Evolutionary conservation across 1,140 invertebrate species (phyloP), one percentile per base, ranked within the genome.

Genomic region (Oppia nitens): DNA sequence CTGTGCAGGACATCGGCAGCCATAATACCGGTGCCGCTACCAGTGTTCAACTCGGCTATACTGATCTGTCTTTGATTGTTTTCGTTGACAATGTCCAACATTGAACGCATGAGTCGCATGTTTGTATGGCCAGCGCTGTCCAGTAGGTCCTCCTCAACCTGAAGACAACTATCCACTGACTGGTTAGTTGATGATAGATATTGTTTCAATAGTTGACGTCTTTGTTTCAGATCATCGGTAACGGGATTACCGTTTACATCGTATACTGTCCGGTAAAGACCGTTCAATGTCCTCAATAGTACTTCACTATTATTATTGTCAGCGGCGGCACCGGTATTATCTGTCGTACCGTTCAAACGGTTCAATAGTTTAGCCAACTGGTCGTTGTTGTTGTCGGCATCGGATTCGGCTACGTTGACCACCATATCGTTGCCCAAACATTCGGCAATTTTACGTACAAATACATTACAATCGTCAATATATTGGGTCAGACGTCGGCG

Each of bases 11-110:
- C 53, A 4, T 23, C 21, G 20, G 24, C 23, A n/a, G 11, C 14
- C 9, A 55, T 26, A 21, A 32, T 23, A 3, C 40, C 14, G 6
- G 32, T 47, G 17, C 6, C 32, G 17, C 17, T 40, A 14, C 28
- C 23, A 1, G 40, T 23, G 47, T 45, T 54, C 3, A 59, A 25
- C 27, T 64, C 63, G 14, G 60, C 1, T 1, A 63, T 52, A 51
- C 21, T 64, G 11, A 63, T 17, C 17, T 57, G 63, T 9, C 55
- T 55, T 24, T 47, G 49, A 17, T 23, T 57, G 47, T 64, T 64
- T 27, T 64, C 63, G 2, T 32, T 21, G 21, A 64, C 49, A 20
- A 64, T 55, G n/a, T 64, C 63, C 27, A 64, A 32, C 25, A 60
- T 23, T 45, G 55, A 57, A 24, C 55, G 11, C 40, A 57, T 57